phyloP scores from a whole-genome alignment of 2,797 vertebrate species.

The Mormyrops attenuatus region DNA sequence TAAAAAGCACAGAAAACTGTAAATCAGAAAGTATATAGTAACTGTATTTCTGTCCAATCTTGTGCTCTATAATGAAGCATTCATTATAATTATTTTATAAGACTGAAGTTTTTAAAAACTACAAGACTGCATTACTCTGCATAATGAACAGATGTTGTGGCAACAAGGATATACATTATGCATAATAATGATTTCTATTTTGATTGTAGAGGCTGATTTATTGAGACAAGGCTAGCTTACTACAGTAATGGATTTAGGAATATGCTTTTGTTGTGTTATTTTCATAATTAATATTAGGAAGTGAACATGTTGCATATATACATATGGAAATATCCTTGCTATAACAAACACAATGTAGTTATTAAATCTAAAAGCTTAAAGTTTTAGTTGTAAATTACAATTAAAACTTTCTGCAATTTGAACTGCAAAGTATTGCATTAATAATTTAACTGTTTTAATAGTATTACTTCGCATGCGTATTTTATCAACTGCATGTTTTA shows the following conservation, averaged over 20 bases:
- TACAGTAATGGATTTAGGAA: constrained; percentile 92
- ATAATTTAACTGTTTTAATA: neutral
- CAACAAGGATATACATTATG: constrained; percentile 96
- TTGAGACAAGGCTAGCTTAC: constrained; percentile 91
- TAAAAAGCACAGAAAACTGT: constrained; percentile 68
- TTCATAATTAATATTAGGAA: constrained; percentile 87
- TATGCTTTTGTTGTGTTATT: constrained; percentile 90
- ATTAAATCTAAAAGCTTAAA: constrained; percentile 57
- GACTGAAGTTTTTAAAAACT: constrained; percentile 90
- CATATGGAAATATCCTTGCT: constrained; percentile 64
- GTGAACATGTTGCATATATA: constrained; percentile 67
- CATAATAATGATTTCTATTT: constrained; percentile 95
- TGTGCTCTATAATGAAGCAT: constrained; percentile 72
- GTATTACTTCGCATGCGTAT: neutral
- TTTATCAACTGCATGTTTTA: neutral
- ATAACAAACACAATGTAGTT: constrained; percentile 60
- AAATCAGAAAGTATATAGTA: constrained; percentile 68
- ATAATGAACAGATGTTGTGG: constrained; percentile 96
- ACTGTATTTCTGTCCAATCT: constrained; percentile 61
- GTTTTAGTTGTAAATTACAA: constrained; percentile 64
- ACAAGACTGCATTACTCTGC: constrained; percentile 93
- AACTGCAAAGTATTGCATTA: neutral
- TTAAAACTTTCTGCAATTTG: constrained; percentile 44
- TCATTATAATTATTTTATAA: constrained; percentile 85
- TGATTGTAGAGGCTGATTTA: constrained; percentile 97